A percentile compares a stretch with the other conserved stretches of the same genome.
Evolutionary conservation across 1,140 invertebrate genomes (phyloP).

Genomic region (Leptopilina boulardi): DNA sequence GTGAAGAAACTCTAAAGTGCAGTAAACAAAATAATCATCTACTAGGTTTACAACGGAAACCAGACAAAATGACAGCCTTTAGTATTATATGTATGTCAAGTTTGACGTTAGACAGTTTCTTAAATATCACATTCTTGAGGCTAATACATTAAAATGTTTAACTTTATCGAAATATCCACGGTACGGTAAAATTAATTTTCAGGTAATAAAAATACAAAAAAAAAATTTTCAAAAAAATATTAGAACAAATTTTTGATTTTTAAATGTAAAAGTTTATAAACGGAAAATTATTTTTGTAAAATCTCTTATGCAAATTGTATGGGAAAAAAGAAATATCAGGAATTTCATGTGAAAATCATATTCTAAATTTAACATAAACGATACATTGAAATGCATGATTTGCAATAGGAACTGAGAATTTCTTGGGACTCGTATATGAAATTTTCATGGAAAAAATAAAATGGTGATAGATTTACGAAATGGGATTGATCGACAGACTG

Average conservation of each 20-base stretch:
- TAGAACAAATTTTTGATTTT: no score
- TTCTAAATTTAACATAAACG: no score
- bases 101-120: conserved; percentile 3
- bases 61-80: conserved; percentile 6
- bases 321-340: no score
- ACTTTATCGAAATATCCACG: not conserved
- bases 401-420: not conserved
- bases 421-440: not conserved
- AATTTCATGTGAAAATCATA: no score
- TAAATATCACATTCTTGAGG: not conserved
- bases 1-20: not conserved
- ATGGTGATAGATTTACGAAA: not conserved
- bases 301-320: no score
- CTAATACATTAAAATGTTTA: not conserved
- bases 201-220: no score
- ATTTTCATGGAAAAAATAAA: not conserved
- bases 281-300: no score
- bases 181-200: not conserved
- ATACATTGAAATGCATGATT: not conserved
- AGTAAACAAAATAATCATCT: not conserved
- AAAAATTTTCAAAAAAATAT: no score
- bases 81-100: not conserved
- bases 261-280: no score
- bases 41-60: not conserved
- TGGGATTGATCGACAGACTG: not conserved